Conservation (phyloP, 1,140 invertebrate species). For the Leptoteleia sp. region DNA sequence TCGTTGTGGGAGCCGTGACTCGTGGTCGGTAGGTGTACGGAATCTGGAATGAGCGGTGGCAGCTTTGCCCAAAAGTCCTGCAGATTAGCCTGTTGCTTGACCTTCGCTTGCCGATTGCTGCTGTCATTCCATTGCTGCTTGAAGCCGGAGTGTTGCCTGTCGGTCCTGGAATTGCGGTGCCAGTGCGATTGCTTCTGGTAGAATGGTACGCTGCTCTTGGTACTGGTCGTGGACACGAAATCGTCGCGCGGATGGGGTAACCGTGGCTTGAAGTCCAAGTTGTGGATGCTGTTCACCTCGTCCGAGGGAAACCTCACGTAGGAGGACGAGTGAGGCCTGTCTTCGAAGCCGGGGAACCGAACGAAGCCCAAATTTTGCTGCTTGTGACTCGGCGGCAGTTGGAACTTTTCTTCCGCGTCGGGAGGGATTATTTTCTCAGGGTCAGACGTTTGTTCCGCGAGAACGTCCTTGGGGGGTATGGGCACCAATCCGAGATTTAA, state of each 20-base stretch:
- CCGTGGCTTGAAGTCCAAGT: constrained; percentile 68
- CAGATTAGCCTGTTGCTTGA: constrained; percentile 66
- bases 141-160: constrained; percentile 48
- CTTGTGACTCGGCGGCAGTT: constrained; percentile 16
- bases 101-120: constrained; percentile 32
- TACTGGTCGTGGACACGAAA: constrained; percentile 55
- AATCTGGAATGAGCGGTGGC: constrained; percentile 69
- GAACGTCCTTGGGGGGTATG: constrained; percentile 34
- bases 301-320: constrained; percentile 74
- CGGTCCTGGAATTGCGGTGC: constrained; percentile 42
- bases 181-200: constrained; percentile 70
- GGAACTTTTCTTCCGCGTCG: constrained; percentile 32
- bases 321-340: constrained; percentile 36
- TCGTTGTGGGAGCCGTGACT: constrained; percentile 61
- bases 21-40: constrained; percentile 62
- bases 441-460: constrained; percentile 51
- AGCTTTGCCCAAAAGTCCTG: constrained; percentile 73
- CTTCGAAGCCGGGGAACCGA: constrained; percentile 67
- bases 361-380: constrained; percentile 56
- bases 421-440: constrained; percentile 40
- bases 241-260: constrained; percentile 46
- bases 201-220: constrained; percentile 67
- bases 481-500: constrained; percentile 38
- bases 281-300: constrained; percentile 77
- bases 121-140: constrained; percentile 47